Evolutionary conservation across 2,797 vertebrate genomes (phyloP), one percentile per base, ranked within the genome.

Genomic region (Macropus fuliginosus): DNA sequence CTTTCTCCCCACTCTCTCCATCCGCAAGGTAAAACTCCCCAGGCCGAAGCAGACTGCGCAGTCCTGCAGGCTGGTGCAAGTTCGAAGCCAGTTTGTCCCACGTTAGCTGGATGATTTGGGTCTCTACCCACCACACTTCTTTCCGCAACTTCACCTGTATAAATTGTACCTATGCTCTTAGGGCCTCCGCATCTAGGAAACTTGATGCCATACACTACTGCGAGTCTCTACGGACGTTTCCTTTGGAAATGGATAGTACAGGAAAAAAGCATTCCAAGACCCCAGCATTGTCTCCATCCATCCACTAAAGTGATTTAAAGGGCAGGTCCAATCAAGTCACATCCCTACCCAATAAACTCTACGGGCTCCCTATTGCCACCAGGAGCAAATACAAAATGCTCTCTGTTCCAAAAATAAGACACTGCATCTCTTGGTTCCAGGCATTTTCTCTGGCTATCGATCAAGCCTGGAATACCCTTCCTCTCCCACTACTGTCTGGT

Each of bases 141-240:
- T 16, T 55, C 50, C 90, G 54, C 24, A 57, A 56, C 8, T 74
- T 46, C 55, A 29, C 55, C 6, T 59, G 3, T 55, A 74, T n/a
- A 34, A 91, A 54, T 46, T 14, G 13, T n/a, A 29, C 90, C 59
- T 90, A 66, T 81, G 91, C 93, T 24, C 18, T 1, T 4, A 4
- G 34, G n/a, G 62, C 91, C 54, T 0, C 91, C 66, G 28, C 62
- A 94, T 81, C 27, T 12, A 59, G 81, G 57, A 93, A 81, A 95
- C 96, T 96, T 96, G 92, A 89, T 66, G 24, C 74, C 29, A 93
- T 91, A 90, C 92, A 90, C 16, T 46, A 52, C 90, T 94, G 89
- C 92, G 96, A 97, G 92, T 93, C 96, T 96, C 96, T 96, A 74
- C 57, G 90, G 91, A 87, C 54, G 1, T 95, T 96, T 93, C 66